Evolutionary conservation across 2,797 vertebrate genomes (phyloP), one percentile per base, ranked within the genome.

Genomic region (Xyrichtys novacula): DNA sequence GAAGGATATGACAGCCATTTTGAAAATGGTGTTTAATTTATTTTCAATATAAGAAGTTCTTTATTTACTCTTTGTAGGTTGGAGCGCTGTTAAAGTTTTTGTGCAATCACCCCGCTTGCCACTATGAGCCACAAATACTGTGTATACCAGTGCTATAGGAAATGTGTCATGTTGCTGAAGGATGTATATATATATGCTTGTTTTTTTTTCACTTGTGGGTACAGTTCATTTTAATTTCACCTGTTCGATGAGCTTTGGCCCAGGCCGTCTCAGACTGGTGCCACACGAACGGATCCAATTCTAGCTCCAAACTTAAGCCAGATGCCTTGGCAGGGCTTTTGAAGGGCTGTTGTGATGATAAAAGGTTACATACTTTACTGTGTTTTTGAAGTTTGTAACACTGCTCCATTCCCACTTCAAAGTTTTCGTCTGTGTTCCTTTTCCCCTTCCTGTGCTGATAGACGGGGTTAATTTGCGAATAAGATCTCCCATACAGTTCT

Each of bases 61-160:
- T 61, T 76, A 67, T 83, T 65, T 53, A 50, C 57, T 88, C 53
- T 69, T 40, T 68, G 36, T 71, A 52, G 25, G 79, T 79, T 85
- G 50, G 58, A 81, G 81, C 68, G 65, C 78, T 87, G 75, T 81
- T 80, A 19, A 72, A 52, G 44, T 80, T 65, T 55, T 85, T 83
- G 87, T 91, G 84, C 89, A 89, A 86, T 88, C 79, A 70, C 58
- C 74, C 76, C 77, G 87, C 86, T 90, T 88, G 90, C 87, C 88
- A 85, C 88, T 88, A 89, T 84, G 84, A 90, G 88, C 88, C 87
- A 90, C 80, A 67, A 77, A 89, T 84, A 85, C 76, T 81, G 61
- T 85, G 78, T 65, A 65, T 68, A 63, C 70, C 74, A 80, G 84
- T 67, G 60, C 81, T 75, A 60, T 54, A 65, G 70, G 67, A 84